Evolutionary conservation across 2,113 vertebrate species (phyloP).

Genomic region (Rhabdornis inornatus): DNA sequence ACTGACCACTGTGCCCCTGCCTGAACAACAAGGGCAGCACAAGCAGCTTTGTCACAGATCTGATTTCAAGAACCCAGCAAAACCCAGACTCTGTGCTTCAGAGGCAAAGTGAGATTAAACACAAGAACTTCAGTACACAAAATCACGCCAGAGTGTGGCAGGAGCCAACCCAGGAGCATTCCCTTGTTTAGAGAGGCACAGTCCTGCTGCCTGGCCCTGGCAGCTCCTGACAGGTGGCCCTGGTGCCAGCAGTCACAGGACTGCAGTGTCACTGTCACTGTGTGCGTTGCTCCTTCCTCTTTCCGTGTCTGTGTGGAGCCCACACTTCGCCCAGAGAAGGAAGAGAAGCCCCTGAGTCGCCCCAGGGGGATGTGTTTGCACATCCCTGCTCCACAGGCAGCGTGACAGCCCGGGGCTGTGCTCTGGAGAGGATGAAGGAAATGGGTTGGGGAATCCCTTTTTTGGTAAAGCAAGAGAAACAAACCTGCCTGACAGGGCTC

Average conservation of each 20-base stretch:
- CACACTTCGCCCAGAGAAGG: neutral
- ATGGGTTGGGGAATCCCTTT: neutral
- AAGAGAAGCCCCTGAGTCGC: neutral
- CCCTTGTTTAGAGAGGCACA: neutral
- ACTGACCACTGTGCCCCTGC: neutral
- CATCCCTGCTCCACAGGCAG: neutral
- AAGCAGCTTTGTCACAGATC: neutral
- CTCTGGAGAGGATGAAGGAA: neutral
- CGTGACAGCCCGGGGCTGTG: rapidly evolving
- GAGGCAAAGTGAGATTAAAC: neutral
- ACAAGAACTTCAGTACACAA: neutral
- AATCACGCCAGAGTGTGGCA: neutral
- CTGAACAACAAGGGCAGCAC: neutral
- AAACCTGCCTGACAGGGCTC: neutral
- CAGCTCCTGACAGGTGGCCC: conserved; percentile 47
- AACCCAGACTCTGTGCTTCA: neutral
- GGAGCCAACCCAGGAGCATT: neutral
- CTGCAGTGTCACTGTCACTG: conserved; percentile 52
- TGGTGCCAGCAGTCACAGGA: conserved; percentile 74
- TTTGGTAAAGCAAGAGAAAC: neutral
- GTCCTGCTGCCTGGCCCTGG: neutral
- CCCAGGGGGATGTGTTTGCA: neutral
- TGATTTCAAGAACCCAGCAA: neutral
- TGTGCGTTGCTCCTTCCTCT: conserved; percentile 16
- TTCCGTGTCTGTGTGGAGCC: neutral